These are phyloP conservation scores for Criorhina ranunculi DNA, from an alignment of 2,888 invertebrate genomes.

Conservation along the genomic window DNA sequence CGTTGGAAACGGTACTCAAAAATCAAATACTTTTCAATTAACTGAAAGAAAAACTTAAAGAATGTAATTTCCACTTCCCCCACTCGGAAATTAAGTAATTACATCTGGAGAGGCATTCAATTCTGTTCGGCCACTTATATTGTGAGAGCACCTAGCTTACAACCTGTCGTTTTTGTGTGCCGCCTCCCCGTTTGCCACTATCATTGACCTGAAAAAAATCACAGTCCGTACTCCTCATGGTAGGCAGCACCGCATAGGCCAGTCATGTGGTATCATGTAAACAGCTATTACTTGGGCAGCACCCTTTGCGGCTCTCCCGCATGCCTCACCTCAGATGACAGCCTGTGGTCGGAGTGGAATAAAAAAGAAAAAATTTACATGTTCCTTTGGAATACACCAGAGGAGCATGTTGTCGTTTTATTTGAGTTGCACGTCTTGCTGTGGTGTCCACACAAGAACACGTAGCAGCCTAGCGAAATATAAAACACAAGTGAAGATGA, in stretches of 20 bases:
- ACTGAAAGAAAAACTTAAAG: not conserved
- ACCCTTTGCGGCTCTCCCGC: not conserved
- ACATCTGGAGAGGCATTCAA: conserved; percentile 60
- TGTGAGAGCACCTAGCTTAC: conserved; percentile 20
- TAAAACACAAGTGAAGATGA: conserved; percentile 56
- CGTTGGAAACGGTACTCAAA: too few relatives aligned
- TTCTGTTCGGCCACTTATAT: conserved; percentile 40
- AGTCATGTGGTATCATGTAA: conserved; percentile 29
- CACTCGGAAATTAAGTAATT: conserved; percentile 68
- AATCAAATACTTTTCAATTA: not conserved
- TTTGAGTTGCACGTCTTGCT: conserved; percentile 41
- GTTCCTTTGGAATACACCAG: conserved; percentile 46
- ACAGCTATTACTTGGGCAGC: conserved; percentile 37
- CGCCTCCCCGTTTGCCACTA: conserved; percentile 53
- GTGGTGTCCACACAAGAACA: conserved; percentile 55
- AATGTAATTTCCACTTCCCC: conserved; percentile 21
- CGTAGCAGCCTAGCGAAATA: conserved; percentile 9
- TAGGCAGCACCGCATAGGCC: conserved; percentile 18
- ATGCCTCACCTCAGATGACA: not conserved
- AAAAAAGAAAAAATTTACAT: conserved; percentile 52
- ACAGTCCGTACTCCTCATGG: conserved; percentile 45
- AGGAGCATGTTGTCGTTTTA: conserved; percentile 21
- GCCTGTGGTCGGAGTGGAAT: not conserved
- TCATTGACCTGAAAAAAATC: conserved; percentile 68
- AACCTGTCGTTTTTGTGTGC: conserved; percentile 2